phyloP scores from a whole-genome alignment of 2,113 vertebrate genomes.

The Cnemophilus loriae region DNA sequence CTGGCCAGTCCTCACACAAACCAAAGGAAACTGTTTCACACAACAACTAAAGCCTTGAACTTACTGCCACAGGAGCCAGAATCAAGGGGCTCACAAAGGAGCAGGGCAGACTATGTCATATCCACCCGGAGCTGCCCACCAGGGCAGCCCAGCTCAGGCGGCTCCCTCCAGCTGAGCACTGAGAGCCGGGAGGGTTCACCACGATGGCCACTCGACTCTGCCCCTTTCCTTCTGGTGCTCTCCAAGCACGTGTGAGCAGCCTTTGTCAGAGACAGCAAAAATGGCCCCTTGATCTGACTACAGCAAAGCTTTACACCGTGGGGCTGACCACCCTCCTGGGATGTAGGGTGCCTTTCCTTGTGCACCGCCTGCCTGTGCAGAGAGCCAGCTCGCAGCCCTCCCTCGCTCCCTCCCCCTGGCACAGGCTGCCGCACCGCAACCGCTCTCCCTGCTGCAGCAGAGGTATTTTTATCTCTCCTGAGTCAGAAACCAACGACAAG shows the following conservation, averaged over 20 bases:
- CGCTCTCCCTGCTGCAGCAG: not conserved
- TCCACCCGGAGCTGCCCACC: rapidly evolving
- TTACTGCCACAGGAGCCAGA: not conserved
- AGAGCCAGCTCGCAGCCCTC: not conserved
- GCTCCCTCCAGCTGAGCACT: not conserved
- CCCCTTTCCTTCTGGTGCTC: not conserved
- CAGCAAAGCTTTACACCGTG: rapidly evolving
- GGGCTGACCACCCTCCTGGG: not conserved
- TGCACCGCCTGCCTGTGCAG: not conserved
- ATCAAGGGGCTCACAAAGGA: rapidly evolving
- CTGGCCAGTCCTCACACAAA: not conserved
- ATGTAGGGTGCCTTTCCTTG: rapidly evolving
- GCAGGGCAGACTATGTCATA: rapidly evolving
- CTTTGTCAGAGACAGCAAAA: not conserved
- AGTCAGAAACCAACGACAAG: slow-evolving; percentile 35
- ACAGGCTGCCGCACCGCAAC: not conserved
- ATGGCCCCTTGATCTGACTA: rapidly evolving
- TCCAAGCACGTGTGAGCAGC: not conserved
- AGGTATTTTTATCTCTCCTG: slow-evolving; percentile 57
- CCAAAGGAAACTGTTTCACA: not conserved
- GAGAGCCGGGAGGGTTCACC: not conserved
- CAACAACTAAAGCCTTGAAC: not conserved
- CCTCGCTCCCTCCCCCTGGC: not conserved
- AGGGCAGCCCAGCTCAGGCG: not conserved
- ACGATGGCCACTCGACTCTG: not conserved